Conservation (phyloP, 2,888 invertebrate species). For the Zaprionus obscuricornis region DNA sequence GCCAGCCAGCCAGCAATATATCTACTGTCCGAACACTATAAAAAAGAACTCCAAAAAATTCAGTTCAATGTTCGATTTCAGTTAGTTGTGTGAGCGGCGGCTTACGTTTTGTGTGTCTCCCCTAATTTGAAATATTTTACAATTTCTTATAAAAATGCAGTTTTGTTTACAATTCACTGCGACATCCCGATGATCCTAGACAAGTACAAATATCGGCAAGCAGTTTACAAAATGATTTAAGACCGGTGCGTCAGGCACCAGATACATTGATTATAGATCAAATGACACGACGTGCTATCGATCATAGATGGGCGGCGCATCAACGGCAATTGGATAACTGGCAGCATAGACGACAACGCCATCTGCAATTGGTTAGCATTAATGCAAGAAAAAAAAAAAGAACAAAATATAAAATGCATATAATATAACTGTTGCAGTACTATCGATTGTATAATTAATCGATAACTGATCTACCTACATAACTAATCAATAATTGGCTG, state of each 20-base stretch:
- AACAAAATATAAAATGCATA: conserved; percentile 1
- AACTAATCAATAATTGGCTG: no score
- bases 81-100: no score
- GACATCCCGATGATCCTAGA: conserved; percentile 51
- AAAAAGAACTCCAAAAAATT: no score
- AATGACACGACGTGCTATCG: conserved; percentile 58
- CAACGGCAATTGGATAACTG: conserved; percentile 39
- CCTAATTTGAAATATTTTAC: conserved; percentile 21
- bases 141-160: conserved; percentile 52
- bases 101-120: neutral
- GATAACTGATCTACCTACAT: no score
- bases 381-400: neutral
- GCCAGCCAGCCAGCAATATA: no score
- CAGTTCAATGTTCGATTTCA: no score
- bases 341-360: conserved; percentile 49
- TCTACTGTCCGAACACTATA: no score
- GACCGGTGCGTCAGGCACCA: conserved; percentile 63
- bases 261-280: conserved; percentile 36
- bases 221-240: conserved; percentile 70
- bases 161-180: conserved; percentile 78
- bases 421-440: no score
- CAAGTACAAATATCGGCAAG: conserved; percentile 54
- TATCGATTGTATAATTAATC: neutral
- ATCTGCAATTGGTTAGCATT: conserved; percentile 55
- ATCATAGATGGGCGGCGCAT: no score